Evolutionary conservation across 1,140 invertebrate species (phyloP), one percentile per base, ranked within the genome.

Genomic region (Aleiodes sp.): DNA sequence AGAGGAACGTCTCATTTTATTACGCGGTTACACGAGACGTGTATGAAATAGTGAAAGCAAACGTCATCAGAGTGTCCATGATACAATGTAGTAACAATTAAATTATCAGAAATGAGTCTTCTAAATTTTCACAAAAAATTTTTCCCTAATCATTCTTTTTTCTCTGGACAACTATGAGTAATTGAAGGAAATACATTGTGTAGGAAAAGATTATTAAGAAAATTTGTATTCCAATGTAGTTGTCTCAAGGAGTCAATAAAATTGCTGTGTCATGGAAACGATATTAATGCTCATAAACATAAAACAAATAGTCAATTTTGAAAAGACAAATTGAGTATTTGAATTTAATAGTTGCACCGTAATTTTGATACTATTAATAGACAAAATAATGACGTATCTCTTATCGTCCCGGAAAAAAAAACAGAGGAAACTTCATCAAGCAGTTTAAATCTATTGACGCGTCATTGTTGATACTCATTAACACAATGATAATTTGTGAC

Each of bases 281-380:
- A 21, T 21, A 21, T 7, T 52, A 52, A 52, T 16, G n/a, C 39
- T 43, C 39, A 43, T 52, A 52, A n/a, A 24, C 46, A 10, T 52
- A 52, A 52, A 52, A 52, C 46, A 52, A 52, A 52, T 52, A 52
- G 26, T 52, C 19, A 52, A n/a, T n/a, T 52, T 52, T 24, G 4
- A 21, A 24, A 52, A 21, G 8, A 1, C 8, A 21, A 52, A 52
- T 16, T 43, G 14, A 43, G n/a, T 16, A 43, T 43, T 16, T 6
- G 19, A 16, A 43, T 2, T n/a, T 43, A n/a, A n/a, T n/a, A n/a
- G 39, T 2, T n/a, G 39, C 39, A 43, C n/a, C 7, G 39, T 43
- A 43, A 43, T 4, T 7, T n/a, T 43, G 10, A 43, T 4, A 7
- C 39, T 43, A 43, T 43, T 43, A 43, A 43, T 43, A 43, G 39